These are phyloP conservation scores for Protodeltote pygarga DNA, from an alignment of 2,888 invertebrate species.

Conservation along the genomic window DNA sequence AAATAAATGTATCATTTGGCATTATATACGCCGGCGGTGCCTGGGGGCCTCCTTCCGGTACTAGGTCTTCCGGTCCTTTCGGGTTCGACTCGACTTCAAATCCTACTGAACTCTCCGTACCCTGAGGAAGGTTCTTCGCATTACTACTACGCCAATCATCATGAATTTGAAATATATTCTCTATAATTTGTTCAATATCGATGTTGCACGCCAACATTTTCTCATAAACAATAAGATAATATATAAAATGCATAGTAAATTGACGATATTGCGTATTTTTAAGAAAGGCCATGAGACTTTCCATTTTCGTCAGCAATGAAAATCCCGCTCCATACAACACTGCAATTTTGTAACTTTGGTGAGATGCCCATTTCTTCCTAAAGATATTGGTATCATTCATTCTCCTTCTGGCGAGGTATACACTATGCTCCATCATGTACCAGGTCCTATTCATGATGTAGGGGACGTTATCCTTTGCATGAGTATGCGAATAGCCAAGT, in stretches of 20 bases:
- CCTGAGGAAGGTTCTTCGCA: no score
- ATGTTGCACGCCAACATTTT: constrained; percentile 50
- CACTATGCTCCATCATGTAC: constrained; percentile 54
- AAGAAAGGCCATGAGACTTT: constrained; percentile 41
- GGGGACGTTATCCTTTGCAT: no score
- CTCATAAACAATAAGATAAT: constrained; percentile 58
- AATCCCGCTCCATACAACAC: constrained; percentile 52
- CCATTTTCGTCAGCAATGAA: constrained; percentile 53
- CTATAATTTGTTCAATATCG: constrained; percentile 48
- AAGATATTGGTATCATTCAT: constrained; percentile 39
- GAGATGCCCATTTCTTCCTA: constrained; percentile 26
- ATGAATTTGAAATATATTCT: constrained; percentile 45
- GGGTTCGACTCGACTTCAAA: no score
- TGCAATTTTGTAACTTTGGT: constrained; percentile 46
- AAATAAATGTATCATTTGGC: no score
- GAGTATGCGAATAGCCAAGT: no score
- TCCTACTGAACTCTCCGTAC: no score
- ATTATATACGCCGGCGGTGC: no score
- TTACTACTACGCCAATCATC: no score
- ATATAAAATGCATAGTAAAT: constrained; percentile 43
- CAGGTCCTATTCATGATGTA: constrained; percentile 25
- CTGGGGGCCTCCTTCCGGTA: no score
- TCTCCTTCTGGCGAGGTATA: constrained; percentile 54
- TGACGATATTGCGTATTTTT: constrained; percentile 29
- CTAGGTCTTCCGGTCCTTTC: no score